These are phyloP conservation scores for Trematocara stigmaticum DNA, from an alignment of 2,113 vertebrate species.

Conservation along the genomic window DNA sequence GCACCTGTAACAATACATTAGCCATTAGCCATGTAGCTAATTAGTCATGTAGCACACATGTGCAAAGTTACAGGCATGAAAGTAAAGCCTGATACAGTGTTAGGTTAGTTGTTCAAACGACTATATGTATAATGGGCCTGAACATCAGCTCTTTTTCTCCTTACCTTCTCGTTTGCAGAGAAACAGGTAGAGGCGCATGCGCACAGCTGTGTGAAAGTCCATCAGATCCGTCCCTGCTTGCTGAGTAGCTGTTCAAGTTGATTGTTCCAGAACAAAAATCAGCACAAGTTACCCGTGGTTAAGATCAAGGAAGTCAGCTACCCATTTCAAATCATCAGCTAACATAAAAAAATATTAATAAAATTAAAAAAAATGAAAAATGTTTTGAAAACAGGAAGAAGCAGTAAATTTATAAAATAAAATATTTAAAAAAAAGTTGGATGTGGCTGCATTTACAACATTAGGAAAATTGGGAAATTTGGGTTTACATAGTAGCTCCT, in stretches of 20 bases:
- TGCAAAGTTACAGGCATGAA: background rate
- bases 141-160: background rate
- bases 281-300: background rate
- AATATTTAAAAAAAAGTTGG: background rate
- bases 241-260: background rate
- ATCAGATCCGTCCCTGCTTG: background rate
- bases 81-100: background rate
- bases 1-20: background rate
- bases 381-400: background rate
- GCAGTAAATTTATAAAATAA: background rate
- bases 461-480: background rate
- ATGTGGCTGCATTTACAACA: background rate
- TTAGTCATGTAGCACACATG: background rate
- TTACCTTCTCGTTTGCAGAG: background rate
- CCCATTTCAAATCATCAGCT: background rate
- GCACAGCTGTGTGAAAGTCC: background rate
- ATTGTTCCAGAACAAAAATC: background rate
- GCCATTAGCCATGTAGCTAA: background rate
- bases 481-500: background rate
- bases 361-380: rapidly evolving
- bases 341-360: background rate
- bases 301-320: background rate
- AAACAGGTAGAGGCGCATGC: background rate
- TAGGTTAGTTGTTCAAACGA: background rate
- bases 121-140: background rate